Percentiles rank a stretch among this genome's conserved stretches.
Conservation (phyloP, 2,888 invertebrate species). For the Saturnia japonica region DNA sequence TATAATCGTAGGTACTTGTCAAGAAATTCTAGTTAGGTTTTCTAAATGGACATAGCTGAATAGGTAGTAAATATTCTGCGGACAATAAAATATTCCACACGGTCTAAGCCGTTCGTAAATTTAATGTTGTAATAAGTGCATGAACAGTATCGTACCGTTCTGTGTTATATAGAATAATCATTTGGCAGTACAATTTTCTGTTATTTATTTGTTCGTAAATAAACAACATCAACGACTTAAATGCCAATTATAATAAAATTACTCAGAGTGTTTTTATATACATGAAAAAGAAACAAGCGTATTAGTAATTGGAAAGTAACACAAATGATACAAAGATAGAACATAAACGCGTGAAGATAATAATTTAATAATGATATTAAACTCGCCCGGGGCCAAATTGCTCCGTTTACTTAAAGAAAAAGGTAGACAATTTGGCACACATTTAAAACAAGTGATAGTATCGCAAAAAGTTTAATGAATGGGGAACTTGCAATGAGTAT, state of each 20-base stretch:
- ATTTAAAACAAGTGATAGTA: slow-evolving; percentile 66
- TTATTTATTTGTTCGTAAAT: not conserved
- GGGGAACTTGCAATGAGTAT: slow-evolving; percentile 67
- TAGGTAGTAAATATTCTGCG: slow-evolving; percentile 3
- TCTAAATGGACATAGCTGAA: not conserved
- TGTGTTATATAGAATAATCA: not conserved
- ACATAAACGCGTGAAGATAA: slow-evolving; percentile 58
- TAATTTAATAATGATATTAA: slow-evolving; percentile 71
- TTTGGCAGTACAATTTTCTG: not conserved
- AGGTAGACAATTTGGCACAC: slow-evolving; percentile 59
- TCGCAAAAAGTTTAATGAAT: slow-evolving; percentile 72
- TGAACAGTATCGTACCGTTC: slow-evolving; percentile 5
- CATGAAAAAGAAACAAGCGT: slow-evolving; percentile 17
- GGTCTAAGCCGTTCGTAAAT: not conserved
- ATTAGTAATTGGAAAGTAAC: slow-evolving; percentile 54
- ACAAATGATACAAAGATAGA: slow-evolving; percentile 63
- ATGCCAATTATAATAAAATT: not conserved
- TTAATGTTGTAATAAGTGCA: slow-evolving; percentile 3
- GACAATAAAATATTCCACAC: not conserved
- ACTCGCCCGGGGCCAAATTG: slow-evolving; percentile 57
- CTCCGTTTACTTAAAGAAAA: slow-evolving; percentile 58
- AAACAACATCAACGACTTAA: not conserved
- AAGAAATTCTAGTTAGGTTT: not conserved
- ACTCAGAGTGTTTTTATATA: slow-evolving; percentile 6
- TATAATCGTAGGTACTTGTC: not conserved